Evolutionary conservation across 2,113 vertebrate species (phyloP), one percentile per base, ranked within the genome.

Genomic region (Vulpes lagopus): DNA sequence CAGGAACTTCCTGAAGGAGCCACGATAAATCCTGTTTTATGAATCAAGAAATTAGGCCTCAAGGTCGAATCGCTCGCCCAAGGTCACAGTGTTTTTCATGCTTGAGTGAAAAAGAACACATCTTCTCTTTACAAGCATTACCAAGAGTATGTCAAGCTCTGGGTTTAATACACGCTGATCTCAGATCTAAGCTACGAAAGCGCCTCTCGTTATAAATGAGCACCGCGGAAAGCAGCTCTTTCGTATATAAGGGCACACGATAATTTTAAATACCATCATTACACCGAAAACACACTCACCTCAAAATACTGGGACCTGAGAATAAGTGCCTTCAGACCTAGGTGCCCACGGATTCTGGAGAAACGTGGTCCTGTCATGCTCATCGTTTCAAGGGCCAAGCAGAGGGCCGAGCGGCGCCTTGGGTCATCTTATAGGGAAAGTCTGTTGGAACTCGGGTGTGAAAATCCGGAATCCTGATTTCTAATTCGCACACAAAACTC

Each of bases 401-500:
- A 76, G 60, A 73, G 25, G 43, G 38, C 1, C 93, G 53, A 83
- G 51, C 55, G 53, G 27, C 82, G 9, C 20, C 69, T 11, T 60
- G 12, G 35, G 59, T 32, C 51, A 65, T 80, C 59, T 19, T 62
- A 74, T 81, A 49, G 59, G 93, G 62, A 95, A 73, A 43, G 8
- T 49, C 65, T 32, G 19, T 51, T 79, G 15, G 11, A 95, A 79
- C 16, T 74, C 76, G 73, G 22, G 49, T 25, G 69, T 53, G 20
- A 94, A 94, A 93, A 95, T 80, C 23, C 49, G 91, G 64, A 93
- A 55, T 65, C 17, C 27, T 83, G 10, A 90, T 83, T 90, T 95
- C 35, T 53, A 76, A 38, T 60, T 53, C 80, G 27, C 32, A 71
- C 8, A 73, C 7, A 89, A 73, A 62, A 9, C 14, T 92, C 15